Base-by-base conservation (phyloP, 2,888 invertebrate genomes). In the Oxycera nigricornis region DNA sequence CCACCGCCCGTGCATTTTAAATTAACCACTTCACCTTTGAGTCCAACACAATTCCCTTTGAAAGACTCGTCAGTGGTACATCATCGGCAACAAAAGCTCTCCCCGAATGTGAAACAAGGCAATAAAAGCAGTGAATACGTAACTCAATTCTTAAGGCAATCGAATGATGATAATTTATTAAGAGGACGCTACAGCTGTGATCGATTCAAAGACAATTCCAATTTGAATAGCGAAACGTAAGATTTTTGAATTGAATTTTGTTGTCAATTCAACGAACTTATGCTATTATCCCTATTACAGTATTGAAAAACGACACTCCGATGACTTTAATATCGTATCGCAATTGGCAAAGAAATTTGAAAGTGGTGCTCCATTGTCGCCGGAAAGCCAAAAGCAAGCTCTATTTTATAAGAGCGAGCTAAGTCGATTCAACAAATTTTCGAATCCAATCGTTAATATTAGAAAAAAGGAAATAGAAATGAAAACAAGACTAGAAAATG, bases 301-400 rank as follows among this genome's bases (percentile, higher is more conserved):
- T 20, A 30, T 70, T 52, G 70, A 70, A 52, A 70, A 70, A 52
- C 70, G 70, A 50, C 78, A 68, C 74, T 77, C 76, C 75, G 77
- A 55, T 61, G 87, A 87, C 79, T 85, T 91, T 57, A 91, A 92
- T 81, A 88, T 92, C 75, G 94, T 94, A 41, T 91, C 91, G 17
- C 90, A 90, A 70, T 87, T 93, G 31, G 91, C 93, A 11, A 88
- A 90, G 78, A 92, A 93, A 83, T 91, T 94, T 79, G 93, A 93
- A 80, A 88, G 88, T 14, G 90, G 90, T 1, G 88, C 88, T 79
- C 87, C 91, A 24, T 84, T 87, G 41, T 87, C 88, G 61, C 88
- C 88, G 76, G 86, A 84, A 75, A 86, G 87, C n/a, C 82, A 86
- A 3, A 80, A 90, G 78, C 87, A 91, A 72, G 91, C 91, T 30